Conservation (phyloP, 2,888 invertebrate species). For the Cheilosia variabilis region DNA sequence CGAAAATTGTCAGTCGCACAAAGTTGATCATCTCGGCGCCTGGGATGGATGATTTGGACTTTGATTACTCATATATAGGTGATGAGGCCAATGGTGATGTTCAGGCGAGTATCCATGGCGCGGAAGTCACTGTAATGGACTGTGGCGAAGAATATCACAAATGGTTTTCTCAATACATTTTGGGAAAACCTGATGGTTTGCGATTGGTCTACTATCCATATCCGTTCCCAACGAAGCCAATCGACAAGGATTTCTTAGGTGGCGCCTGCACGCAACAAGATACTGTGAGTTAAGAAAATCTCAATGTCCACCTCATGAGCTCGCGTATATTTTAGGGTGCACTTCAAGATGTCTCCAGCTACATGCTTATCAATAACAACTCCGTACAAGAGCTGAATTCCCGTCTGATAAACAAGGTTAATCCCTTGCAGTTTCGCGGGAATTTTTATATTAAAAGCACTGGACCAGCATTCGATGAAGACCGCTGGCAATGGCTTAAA, state of each 20-base stretch:
- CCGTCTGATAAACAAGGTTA: conserved; percentile 84
- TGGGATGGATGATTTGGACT: conserved; percentile 84
- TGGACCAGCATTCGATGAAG: conserved; percentile 87
- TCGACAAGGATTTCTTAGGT: conserved; percentile 78
- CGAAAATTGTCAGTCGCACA: conserved; percentile 80
- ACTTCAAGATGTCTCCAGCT: conserved; percentile 88
- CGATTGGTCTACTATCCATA: conserved; percentile 87
- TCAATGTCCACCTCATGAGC: not conserved
- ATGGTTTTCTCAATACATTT: conserved; percentile 87
- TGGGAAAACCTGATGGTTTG: conserved; percentile 84
- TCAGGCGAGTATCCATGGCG: conserved; percentile 86
- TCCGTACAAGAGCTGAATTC: conserved; percentile 88
- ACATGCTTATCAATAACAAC: conserved; percentile 87
- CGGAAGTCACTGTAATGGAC: conserved; percentile 86
- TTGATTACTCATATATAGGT: conserved; percentile 82
- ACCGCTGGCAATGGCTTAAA: conserved; percentile 89
- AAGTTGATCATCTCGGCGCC: conserved; percentile 85
- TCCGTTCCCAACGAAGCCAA: conserved; percentile 79
- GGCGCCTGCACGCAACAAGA: conserved; percentile 68
- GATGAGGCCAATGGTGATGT: conserved; percentile 78
- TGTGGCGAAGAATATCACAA: conserved; percentile 89
- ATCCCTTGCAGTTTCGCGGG: conserved; percentile 86
- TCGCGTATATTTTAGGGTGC: conserved; percentile 84
- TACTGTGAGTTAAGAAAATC: conserved; percentile 61
- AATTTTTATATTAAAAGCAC: conserved; percentile 88